Conservation (phyloP, 2,888 invertebrate species). For the Prenolepis imparis region DNA sequence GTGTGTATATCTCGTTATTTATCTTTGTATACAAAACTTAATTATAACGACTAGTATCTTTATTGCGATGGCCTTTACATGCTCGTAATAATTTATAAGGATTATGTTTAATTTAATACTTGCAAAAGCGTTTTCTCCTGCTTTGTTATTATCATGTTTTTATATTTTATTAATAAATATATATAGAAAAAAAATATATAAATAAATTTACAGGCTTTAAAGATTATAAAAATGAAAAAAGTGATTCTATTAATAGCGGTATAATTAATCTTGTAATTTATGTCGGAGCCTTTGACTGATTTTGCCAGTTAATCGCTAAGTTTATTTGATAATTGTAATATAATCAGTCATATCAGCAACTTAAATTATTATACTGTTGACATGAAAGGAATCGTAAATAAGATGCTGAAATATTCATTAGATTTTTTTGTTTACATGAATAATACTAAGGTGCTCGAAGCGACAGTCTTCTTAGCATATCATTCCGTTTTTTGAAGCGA, state of each 20-base stretch:
- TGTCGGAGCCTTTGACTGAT: neutral
- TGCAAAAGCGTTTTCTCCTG: neutral
- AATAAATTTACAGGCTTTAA: neutral
- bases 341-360: neutral
- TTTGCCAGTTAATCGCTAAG: neutral
- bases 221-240: neutral
- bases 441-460: neutral
- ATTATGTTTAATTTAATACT: neutral
- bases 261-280: neutral
- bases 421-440: neutral
- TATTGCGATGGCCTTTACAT: neutral
- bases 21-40: slow-evolving; percentile 16
- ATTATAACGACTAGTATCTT: slow-evolving; percentile 15
- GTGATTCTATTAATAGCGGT: neutral
- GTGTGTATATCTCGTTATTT: neutral
- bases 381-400: neutral
- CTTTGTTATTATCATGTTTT: neutral
- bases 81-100: neutral
- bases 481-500: slow-evolving; percentile 64
- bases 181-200: neutral
- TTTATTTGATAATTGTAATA: neutral
- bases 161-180: slow-evolving; percentile 1
- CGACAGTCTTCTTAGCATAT: neutral
- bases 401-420: neutral
- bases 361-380: neutral